These are phyloP conservation scores for Aphaenogaster rudis DNA, from an alignment of 1,140 invertebrate genomes.

Conservation along the genomic window DNA sequence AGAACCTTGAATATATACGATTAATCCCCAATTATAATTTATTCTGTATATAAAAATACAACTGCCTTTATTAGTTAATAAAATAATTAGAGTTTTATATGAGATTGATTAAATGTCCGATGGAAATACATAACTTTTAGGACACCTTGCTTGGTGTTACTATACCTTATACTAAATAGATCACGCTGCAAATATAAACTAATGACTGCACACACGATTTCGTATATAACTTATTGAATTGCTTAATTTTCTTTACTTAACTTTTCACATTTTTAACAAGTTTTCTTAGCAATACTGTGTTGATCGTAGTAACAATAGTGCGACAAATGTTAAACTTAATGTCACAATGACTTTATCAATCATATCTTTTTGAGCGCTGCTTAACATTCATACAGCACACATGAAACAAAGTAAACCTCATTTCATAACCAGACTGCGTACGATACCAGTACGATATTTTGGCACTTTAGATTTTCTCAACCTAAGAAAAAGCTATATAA, in stretches of 20 bases:
- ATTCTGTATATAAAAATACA: constrained; percentile 36
- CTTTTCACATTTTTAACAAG: not conserved
- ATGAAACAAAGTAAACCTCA: constrained; percentile 1
- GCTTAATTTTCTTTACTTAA: constrained; percentile 2
- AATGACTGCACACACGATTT: constrained; percentile 49
- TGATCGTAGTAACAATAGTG: constrained; percentile 1
- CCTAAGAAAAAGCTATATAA: not conserved
- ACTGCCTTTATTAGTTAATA: not conserved
- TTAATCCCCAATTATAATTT: constrained; percentile 44
- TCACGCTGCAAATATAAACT: constrained; percentile 55
- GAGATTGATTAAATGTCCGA: not conserved
- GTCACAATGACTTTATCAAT: not conserved
- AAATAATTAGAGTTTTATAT: constrained; percentile 15
- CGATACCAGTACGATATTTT: constrained; percentile 20
- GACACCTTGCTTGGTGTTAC: not conserved
- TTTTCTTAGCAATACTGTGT: constrained; percentile 20
- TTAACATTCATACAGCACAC: not conserved
- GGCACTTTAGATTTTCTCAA: constrained; percentile 35
- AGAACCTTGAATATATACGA: constrained; percentile 50
- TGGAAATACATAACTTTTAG: not conserved
- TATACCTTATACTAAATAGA: constrained; percentile 29
- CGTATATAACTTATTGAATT: constrained; percentile 31
- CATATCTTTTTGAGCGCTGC: not conserved
- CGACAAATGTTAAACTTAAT: constrained; percentile 7
- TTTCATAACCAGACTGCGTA: not conserved